phyloP scores from a whole-genome alignment of 2,797 vertebrate species.

The Channa striata region DNA sequence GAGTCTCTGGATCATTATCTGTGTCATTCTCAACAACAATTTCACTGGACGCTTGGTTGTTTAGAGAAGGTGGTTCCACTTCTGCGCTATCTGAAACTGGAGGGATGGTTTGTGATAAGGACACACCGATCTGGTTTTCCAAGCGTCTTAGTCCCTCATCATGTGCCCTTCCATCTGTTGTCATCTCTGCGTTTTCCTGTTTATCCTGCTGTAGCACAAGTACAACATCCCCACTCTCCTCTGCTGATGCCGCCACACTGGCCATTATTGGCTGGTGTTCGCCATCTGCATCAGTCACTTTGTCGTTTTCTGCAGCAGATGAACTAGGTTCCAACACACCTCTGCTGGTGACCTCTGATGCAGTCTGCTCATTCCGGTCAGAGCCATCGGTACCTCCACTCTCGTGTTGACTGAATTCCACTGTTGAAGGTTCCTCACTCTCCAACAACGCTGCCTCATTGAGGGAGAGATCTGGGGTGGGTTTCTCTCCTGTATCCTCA shows the following conservation, averaged over 20 bases:
- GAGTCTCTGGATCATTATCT: constrained; percentile 5
- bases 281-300: constrained; percentile 3
- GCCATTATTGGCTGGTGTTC: constrained; percentile 25
- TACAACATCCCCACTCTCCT: constrained; percentile 20
- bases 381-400: constrained; percentile 8
- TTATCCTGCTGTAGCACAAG: constrained; percentile 3
- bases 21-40: constrained; percentile 4
- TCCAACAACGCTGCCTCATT: constrained; percentile 14
- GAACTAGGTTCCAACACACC: not conserved
- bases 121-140: constrained; percentile 14
- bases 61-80: constrained; percentile 4
- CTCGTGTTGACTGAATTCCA: constrained; percentile 22
- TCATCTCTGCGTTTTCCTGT: constrained; percentile 35
- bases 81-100: constrained; percentile 3
- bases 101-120: constrained; percentile 6
- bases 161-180: constrained; percentile 27
- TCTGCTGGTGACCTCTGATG: constrained; percentile 31
- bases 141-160: constrained; percentile 28
- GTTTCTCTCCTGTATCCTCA: constrained; percentile 42
- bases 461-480: constrained; percentile 32
- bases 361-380: constrained; percentile 24
- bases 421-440: not conserved
- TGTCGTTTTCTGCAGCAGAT: constrained; percentile 12
- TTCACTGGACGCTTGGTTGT: constrained; percentile 10
- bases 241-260: constrained; percentile 1